Evolutionary conservation across 2,797 vertebrate genomes (phyloP).

Genomic region (Falco rusticolus): DNA sequence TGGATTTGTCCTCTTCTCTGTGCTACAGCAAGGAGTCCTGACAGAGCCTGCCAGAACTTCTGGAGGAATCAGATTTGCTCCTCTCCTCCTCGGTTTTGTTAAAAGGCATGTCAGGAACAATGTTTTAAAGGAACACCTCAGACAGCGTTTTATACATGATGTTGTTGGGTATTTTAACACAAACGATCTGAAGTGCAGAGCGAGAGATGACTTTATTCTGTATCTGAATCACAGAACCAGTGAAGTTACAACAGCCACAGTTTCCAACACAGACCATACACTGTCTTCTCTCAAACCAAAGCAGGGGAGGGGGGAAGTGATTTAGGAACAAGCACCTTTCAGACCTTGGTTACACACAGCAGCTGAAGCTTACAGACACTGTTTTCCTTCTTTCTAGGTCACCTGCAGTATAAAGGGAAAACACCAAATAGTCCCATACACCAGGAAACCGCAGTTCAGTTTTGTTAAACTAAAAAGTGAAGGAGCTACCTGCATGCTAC

Average conservation of each 20-base stretch:
- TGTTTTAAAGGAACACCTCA: neutral
- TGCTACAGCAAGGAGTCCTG: neutral
- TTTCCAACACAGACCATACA: neutral
- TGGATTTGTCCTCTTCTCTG: neutral
- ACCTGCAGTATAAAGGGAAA: neutral
- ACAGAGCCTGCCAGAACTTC: neutral
- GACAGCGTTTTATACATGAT: neutral
- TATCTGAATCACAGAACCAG: neutral
- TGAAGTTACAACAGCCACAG: neutral
- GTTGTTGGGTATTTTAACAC: neutral
- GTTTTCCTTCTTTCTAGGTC: neutral
- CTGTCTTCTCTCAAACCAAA: neutral
- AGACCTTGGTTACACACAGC: neutral
- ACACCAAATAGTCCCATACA: neutral
- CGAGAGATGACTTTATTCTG: neutral
- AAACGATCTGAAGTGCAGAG: neutral
- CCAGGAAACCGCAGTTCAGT: neutral
- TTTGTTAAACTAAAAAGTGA: neutral
- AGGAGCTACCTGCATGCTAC: neutral
- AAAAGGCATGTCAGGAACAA: neutral
- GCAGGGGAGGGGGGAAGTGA: neutral
- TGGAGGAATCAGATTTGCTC: neutral
- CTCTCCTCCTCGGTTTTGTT: neutral
- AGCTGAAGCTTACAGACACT: accelerated
- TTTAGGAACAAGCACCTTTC: neutral